Percentiles rank a stretch among this genome's conserved stretches.
phyloP scores from a whole-genome alignment of 1,140 invertebrate genomes.

The Zaprionus lachaisei region DNA sequence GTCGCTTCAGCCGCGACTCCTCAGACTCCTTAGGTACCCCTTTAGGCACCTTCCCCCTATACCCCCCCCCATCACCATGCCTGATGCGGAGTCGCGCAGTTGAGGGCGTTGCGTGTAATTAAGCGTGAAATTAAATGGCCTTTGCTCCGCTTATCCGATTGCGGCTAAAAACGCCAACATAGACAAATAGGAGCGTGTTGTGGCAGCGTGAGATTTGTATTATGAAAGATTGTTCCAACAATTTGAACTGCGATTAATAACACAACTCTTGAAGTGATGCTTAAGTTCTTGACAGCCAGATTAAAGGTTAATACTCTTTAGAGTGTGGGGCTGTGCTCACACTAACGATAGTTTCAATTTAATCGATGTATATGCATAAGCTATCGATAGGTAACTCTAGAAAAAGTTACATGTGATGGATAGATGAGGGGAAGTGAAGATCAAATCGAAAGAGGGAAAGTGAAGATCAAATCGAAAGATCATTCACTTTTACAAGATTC shows the following conservation, averaged over 20 bases:
- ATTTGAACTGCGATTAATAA: background rate
- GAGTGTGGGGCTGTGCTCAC: background rate
- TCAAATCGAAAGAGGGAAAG: too few relatives aligned
- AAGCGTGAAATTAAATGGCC: slow-evolving; percentile 14
- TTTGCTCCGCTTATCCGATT: background rate
- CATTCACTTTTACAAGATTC: too few relatives aligned
- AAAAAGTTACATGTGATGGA: too few relatives aligned
- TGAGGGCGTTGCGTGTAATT: background rate
- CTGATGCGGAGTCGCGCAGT: background rate
- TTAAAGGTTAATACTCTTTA: background rate
- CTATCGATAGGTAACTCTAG: too few relatives aligned
- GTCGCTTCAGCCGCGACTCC: background rate
- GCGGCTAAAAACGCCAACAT: background rate
- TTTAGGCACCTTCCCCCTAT: too few relatives aligned
- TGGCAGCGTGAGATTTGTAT: background rate
- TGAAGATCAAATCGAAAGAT: too few relatives aligned
- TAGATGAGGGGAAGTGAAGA: too few relatives aligned
- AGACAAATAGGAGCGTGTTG: background rate
- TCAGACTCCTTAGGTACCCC: background rate
- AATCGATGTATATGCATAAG: too few relatives aligned
- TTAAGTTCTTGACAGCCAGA: background rate
- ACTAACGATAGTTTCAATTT: too few relatives aligned
- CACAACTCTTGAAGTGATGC: background rate
- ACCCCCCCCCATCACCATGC: background rate
- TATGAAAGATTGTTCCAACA: background rate